Conservation (phyloP, 2,113 vertebrate species). For the Hipposideros armiger region DNA sequence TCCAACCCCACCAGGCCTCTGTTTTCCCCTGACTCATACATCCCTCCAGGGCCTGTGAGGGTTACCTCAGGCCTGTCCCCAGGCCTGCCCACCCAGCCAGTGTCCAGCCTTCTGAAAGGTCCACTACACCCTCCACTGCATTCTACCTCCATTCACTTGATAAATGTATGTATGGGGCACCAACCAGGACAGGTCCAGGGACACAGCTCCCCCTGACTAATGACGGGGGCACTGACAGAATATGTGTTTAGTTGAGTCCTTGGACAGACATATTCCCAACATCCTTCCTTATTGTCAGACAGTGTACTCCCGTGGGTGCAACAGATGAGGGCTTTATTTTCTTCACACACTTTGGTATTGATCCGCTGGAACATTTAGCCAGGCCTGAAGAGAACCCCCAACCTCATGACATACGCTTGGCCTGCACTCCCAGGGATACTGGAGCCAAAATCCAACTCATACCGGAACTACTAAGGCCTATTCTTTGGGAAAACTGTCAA, state of each 20-base stretch:
- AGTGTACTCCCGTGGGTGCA: rapidly evolving
- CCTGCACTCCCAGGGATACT: rapidly evolving
- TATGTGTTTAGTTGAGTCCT: no score
- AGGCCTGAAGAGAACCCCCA: neutral
- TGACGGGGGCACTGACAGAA: neutral
- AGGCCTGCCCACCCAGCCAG: neutral
- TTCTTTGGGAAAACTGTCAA: neutral
- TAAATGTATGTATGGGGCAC: neutral
- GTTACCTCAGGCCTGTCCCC: neutral
- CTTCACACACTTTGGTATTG: rapidly evolving
- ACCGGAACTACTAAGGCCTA: neutral
- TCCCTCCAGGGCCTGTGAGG: neutral
- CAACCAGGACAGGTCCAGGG: neutral
- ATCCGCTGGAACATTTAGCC: neutral
- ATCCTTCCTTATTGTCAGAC: neutral
- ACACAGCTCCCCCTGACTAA: no score
- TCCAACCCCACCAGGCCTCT: neutral
- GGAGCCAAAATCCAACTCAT: neutral
- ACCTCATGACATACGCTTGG: no score
- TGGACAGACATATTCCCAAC: neutral
- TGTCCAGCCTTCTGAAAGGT: neutral
- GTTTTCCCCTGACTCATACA: neutral
- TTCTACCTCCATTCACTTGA: neutral
- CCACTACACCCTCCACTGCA: neutral
- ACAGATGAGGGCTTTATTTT: neutral